Conservation (phyloP, 2,113 vertebrate genomes). For the Dasypus novemcinctus region DNA sequence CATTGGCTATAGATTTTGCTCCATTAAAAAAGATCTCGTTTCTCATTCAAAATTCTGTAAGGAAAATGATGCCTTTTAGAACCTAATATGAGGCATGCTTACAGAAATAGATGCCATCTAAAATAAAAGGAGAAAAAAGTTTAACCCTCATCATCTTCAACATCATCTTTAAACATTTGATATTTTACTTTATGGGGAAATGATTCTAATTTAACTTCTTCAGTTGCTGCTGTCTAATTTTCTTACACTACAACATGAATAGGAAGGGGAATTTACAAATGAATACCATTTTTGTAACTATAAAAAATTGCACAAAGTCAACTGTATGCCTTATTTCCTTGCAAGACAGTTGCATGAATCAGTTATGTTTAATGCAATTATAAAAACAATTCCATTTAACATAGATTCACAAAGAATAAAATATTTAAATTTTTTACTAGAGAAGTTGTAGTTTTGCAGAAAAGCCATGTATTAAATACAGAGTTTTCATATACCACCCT, state of each 20-base stretch:
- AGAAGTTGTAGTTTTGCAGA: too few relatives aligned
- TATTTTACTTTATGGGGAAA: conserved; percentile 14
- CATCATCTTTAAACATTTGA: conserved; percentile 18
- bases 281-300: conserved; percentile 50
- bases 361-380: conserved; percentile 31
- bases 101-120: background rate
- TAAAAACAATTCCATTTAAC: background rate
- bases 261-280: conserved; percentile 55
- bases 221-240: conserved; percentile 23
- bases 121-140: background rate
- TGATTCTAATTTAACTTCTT: conserved; percentile 8
- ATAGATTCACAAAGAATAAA: background rate
- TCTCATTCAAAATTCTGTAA: conserved; percentile 17
- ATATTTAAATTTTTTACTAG: background rate
- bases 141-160: background rate
- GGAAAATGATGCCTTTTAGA: background rate
- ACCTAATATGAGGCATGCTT: background rate
- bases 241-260: conserved; percentile 13
- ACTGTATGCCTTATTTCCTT: conserved; percentile 51
- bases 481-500: too few relatives aligned
- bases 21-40: background rate
- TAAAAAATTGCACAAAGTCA: conserved; percentile 73
- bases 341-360: conserved; percentile 49
- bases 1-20: background rate
- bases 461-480: too few relatives aligned